A percentile compares a stretch with the other conserved stretches of the same genome.
Conservation (phyloP, 1,140 invertebrate species). For the Antheraea pernyi region DNA sequence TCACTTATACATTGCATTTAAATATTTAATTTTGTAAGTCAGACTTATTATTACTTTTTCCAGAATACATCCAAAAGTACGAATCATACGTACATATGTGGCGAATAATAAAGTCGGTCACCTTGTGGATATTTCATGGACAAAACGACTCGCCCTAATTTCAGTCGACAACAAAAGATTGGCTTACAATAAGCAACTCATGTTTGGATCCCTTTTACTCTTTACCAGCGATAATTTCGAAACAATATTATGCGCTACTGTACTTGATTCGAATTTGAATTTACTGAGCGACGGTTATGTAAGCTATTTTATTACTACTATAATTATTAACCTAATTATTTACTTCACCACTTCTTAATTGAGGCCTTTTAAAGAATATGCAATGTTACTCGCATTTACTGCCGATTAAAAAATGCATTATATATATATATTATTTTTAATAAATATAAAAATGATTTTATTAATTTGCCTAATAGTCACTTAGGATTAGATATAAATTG, state of each 20-base stretch:
- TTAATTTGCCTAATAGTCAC: no score
- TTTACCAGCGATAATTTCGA: slow-evolving; percentile 85
- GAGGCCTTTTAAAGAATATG: no score
- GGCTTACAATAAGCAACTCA: slow-evolving; percentile 77
- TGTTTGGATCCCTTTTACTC: slow-evolving; percentile 86
- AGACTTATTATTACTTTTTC: slow-evolving; percentile 18
- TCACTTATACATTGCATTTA: no score
- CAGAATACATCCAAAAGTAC: slow-evolving; percentile 63
- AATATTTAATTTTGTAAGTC: no score
- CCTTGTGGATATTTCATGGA: slow-evolving; percentile 57
- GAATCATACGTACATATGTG: slow-evolving; percentile 49
- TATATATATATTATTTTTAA: no score
- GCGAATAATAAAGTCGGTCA: slow-evolving; percentile 59
- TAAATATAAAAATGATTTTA: no score
- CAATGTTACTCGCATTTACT: no score
- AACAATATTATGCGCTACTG: slow-evolving; percentile 84
- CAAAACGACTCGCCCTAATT: slow-evolving; percentile 31
- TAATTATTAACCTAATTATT: background rate
- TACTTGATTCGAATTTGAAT: slow-evolving; percentile 79
- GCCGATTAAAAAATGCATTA: no score
- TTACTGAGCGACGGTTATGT: slow-evolving; percentile 66
- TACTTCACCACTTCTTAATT: no score
- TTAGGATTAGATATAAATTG: no score
- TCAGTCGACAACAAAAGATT: slow-evolving; percentile 42
- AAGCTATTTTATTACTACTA: slow-evolving; percentile 32